A percentile compares a stretch with the other conserved stretches of the same genome.
These are phyloP conservation scores for Danaus melanippus DNA, from an alignment of 1,140 invertebrate species.

Conservation along the genomic window DNA sequence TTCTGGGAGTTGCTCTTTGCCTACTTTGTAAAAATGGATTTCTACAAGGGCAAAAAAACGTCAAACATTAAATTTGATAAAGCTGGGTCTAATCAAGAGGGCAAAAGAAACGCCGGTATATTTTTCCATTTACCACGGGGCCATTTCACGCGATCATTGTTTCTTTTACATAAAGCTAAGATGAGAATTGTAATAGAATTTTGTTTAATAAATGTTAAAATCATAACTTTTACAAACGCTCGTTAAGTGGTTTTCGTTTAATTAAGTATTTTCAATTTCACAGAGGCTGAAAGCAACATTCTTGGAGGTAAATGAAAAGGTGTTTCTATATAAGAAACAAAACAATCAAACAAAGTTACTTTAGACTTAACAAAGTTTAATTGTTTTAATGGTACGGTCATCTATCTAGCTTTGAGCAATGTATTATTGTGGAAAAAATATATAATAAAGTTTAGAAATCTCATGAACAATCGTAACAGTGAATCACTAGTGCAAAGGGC, in stretches of 20 bases:
- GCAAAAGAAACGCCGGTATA: conserved; percentile 14
- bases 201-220: no score
- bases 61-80: conserved; percentile 28
- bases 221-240: conserved; percentile 1
- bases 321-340: no score
- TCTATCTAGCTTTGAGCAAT: no score
- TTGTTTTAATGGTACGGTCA: no score
- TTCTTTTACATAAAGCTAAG: conserved; percentile 7
- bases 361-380: no score
- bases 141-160: conserved; percentile 9
- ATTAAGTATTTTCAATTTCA: no score
- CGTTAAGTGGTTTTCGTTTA: conserved; percentile 5
- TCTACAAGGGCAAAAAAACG: conserved; percentile 17
- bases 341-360: no score
- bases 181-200: conserved; percentile 6
- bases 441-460: conserved; percentile 9
- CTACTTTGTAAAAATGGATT: conserved; percentile 27
- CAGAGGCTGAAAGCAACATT: no score
- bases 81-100: conserved; percentile 25
- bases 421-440: conserved; percentile 7
- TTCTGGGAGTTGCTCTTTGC: conserved; percentile 24
- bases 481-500: conserved; percentile 38
- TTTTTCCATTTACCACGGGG: conserved; percentile 14
- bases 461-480: conserved; percentile 24
- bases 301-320: no score